Conservation (phyloP, 2,797 vertebrate genomes). For the Myripristis jacobus region DNA sequence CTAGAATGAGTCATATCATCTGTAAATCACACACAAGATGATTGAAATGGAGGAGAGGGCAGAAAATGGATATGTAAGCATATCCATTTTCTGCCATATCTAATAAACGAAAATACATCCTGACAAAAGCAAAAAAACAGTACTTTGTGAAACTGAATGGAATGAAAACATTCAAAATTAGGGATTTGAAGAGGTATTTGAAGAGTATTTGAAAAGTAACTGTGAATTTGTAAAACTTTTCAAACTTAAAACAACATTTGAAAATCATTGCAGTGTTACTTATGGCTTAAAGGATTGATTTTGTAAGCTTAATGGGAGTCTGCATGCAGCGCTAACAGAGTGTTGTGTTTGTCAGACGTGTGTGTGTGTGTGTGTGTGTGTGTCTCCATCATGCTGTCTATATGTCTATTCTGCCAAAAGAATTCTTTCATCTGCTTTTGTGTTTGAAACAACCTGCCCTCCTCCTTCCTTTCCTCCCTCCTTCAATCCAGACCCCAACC, state of each 20-base stretch:
- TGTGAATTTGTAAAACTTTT: too few species aligned
- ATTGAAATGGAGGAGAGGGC: conserved; percentile 58
- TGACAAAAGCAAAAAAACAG: conserved; percentile 62
- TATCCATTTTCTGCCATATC: too few species aligned
- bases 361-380: conserved; percentile 23
- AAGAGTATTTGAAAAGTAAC: conserved; percentile 12
- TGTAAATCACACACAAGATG: conserved; percentile 72
- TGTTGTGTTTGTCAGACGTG: conserved; percentile 14
- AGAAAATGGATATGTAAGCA: conserved; percentile 60
- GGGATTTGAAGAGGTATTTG: too few species aligned
- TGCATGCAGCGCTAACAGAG: conserved; percentile 8
- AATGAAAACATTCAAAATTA: conserved; percentile 30
- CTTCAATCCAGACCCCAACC: conserved; percentile 62
- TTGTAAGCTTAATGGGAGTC: conserved; percentile 16
- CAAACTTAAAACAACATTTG: background rate
- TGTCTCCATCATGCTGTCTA: conserved; percentile 46
- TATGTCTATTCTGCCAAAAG: conserved; percentile 69
- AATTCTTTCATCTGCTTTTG: conserved; percentile 80
- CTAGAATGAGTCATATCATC: conserved; percentile 68
- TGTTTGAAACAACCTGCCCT: conserved; percentile 80
- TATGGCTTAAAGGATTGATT: conserved; percentile 32
- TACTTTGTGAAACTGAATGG: conserved; percentile 39
- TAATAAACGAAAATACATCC: conserved; percentile 59
- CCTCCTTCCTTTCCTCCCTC: conserved; percentile 58
- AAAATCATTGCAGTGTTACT: conserved; percentile 29